Percentiles rank a stretch among this genome's conserved stretches.
Conservation (phyloP, 2,888 invertebrate species). For the Scaptomyza tumidula region DNA sequence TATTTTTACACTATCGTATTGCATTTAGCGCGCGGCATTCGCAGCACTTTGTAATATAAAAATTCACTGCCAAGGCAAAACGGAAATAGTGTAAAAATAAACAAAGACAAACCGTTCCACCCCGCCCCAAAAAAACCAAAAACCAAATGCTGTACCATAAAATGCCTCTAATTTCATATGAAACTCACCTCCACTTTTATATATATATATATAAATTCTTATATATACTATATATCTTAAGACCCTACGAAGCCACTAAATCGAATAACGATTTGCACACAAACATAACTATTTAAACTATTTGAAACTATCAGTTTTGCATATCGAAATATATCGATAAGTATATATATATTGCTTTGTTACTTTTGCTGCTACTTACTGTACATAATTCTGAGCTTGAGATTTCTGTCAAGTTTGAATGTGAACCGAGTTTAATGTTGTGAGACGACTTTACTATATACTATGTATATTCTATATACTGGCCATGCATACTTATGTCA, state of each 20-base stretch:
- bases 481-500: slow-evolving; percentile 10
- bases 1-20: slow-evolving; percentile 75
- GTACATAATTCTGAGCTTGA: slow-evolving; percentile 38
- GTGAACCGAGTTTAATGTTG: slow-evolving; percentile 42
- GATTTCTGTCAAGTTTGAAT: slow-evolving; percentile 20
- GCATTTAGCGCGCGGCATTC: slow-evolving; percentile 48
- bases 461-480: slow-evolving; percentile 10
- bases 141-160: slow-evolving; percentile 46
- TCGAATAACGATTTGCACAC: slow-evolving; percentile 24
- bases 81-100: slow-evolving; percentile 64
- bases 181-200: slow-evolving; percentile 27
- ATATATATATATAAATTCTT: slow-evolving; percentile 1
- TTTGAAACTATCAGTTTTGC: slow-evolving; percentile 6
- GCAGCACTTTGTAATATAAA: slow-evolving; percentile 68
- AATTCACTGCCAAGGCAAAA: slow-evolving; percentile 52
- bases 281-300: too few species aligned
- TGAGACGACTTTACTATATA: slow-evolving; percentile 20
- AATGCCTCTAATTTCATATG: slow-evolving; percentile 35
- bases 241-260: slow-evolving; percentile 31
- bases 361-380: slow-evolving; percentile 42
- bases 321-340: slow-evolving; percentile 21
- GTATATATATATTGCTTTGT: slow-evolving; percentile 28
- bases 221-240: slow-evolving; percentile 24
- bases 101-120: slow-evolving; percentile 10
- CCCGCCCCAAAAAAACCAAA: not conserved